A percentile compares a stretch with the other conserved stretches of the same genome.
Evolutionary conservation across 1,140 invertebrate genomes (phyloP).

Genomic region (Episyrphus balteatus): DNA sequence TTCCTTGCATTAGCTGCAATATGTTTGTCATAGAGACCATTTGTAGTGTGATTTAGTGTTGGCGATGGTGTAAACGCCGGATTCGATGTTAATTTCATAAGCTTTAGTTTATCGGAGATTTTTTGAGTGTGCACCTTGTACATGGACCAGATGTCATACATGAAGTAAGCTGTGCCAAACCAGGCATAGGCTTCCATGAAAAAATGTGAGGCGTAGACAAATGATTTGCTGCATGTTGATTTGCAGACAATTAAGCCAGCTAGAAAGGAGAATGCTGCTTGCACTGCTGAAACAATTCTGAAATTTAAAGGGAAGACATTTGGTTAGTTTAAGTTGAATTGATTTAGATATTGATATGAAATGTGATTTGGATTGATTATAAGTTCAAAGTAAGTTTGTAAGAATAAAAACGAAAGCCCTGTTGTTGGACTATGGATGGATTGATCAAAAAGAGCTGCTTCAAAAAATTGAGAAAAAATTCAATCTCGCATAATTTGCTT

Average conservation of each 20-base stretch:
- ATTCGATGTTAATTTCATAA: conserved; percentile 22
- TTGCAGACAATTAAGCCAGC: conserved; percentile 50
- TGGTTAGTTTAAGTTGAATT: not conserved
- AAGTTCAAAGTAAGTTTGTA: no score
- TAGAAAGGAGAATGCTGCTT: conserved; percentile 50
- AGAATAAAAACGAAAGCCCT: no score
- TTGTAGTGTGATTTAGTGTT: not conserved
- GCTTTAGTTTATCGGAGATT: conserved; percentile 32
- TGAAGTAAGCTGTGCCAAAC: conserved; percentile 66
- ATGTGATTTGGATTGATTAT: no score
- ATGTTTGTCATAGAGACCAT: conserved; percentile 5
- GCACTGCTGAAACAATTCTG: conserved; percentile 55
- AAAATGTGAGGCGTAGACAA: conserved; percentile 52
- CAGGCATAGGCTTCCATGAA: conserved; percentile 61
- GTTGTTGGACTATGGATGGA: no score
- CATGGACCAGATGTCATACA: conserved; percentile 65
- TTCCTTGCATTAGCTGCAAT: conserved; percentile 1
- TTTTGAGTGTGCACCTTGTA: conserved; percentile 46
- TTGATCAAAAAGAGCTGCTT: no score
- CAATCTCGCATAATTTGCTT: no score
- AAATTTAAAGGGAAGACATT: conserved; percentile 13
- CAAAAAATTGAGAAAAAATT: no score
- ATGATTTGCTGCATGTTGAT: conserved; percentile 51
- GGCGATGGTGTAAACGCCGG: conserved; percentile 3
- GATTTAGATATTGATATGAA: no score